phyloP scores from a whole-genome alignment of 2,888 invertebrate genomes.

The Parnassius orleans region DNA sequence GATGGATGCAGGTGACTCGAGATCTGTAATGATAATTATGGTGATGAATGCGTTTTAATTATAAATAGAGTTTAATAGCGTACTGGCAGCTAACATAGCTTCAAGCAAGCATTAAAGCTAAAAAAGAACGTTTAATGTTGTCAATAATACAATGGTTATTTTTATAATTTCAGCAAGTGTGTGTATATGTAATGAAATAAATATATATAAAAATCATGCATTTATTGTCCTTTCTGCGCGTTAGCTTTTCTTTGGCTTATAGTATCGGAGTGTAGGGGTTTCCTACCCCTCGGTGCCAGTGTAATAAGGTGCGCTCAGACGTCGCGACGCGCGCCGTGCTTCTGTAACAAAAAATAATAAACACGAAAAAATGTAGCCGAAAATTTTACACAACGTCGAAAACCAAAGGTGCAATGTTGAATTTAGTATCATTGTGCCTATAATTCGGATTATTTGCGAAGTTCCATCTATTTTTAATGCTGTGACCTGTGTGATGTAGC shows the following conservation, averaged over 20 bases:
- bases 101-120: too few species aligned
- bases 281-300: conserved; percentile 63
- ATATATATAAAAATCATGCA: too few species aligned
- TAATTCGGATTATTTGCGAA: conserved; percentile 17
- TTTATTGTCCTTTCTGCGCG: conserved; percentile 25
- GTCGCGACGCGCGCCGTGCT: conserved; percentile 42
- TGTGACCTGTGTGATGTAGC: conserved; percentile 43
- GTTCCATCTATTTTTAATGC: conserved; percentile 34
- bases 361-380: conserved; percentile 64
- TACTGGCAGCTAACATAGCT: too few species aligned
- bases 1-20: too few species aligned
- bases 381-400: conserved; percentile 31
- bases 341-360: conserved; percentile 41
- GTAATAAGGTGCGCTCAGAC: conserved; percentile 45
- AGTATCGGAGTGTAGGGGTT: conserved; percentile 67
- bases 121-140: too few species aligned
- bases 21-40: too few species aligned
- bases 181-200: too few species aligned
- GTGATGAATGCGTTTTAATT: too few species aligned
- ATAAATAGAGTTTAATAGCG: too few species aligned
- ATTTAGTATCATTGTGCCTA: conserved; percentile 36
- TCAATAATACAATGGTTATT: too few species aligned
- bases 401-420: conserved; percentile 22
- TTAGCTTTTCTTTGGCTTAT: conserved; percentile 53
- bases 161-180: too few species aligned